Evolutionary conservation across 2,888 invertebrate genomes (phyloP), one percentile per base, ranked within the genome.

Genomic region (Stegana nigrithorax): DNA sequence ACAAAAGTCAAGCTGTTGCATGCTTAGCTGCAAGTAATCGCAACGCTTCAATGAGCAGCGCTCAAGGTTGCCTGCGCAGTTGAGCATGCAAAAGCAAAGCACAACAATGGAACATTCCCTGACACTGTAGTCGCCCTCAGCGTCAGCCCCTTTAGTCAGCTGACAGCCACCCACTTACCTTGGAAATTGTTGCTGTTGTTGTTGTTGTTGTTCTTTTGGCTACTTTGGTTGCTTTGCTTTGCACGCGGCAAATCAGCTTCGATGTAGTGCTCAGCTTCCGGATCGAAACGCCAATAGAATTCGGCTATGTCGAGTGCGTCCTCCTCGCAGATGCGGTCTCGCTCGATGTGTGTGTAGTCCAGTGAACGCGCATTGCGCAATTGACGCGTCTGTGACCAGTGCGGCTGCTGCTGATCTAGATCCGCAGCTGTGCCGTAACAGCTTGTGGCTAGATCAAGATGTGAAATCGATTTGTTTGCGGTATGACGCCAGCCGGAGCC

Each of bases 391-490:
- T 77, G 75, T 47, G 81, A 75, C 82, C 82, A 82, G 27, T 62
- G 63, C 17, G 58, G 60, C 26, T 63, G 62, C 0, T 70, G 67
- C 5, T 64, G 56, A 82, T 80, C 80, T 83, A 78, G 65, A 73
- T 73, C 69, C 64, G 78, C 73, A 78, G 80, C 73, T 77, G 83
- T 71, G 61, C 80, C 73, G 59, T 77, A 80, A 68, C 82, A 81
- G 80, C 81, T 83, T 72, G 86, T 85, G 85, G 87, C 87, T 83
- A 87, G 87, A 87, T 88, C 87, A 84, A 88, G 86, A 86, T 88
- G 87, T 78, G 86, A 84, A 55, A 85, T 74, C 73, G 83, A 86
- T 73, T 82, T 85, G 67, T 21, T 55, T 26, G 51, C 19, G 8
- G 75, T 73, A 72, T 84, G 86, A 68, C 84, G 84, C 87, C 83